Conservation (phyloP, 2,797 vertebrate species). For the Graptemys geographica region DNA sequence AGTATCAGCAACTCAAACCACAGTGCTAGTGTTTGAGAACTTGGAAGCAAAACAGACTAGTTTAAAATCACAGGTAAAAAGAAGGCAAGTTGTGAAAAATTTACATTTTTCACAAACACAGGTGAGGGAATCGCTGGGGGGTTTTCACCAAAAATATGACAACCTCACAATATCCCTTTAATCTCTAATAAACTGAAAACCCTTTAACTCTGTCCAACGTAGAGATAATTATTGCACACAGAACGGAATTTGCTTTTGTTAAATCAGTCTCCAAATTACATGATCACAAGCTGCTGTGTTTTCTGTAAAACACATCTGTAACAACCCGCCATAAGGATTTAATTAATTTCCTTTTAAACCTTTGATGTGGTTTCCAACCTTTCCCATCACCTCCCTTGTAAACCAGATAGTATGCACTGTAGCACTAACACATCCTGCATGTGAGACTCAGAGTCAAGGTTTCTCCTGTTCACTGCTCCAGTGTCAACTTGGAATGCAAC, state of each 20-base stretch:
- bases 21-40: not conserved
- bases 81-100: not conserved
- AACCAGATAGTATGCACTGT: rapidly evolving
- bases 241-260: conserved; percentile 49
- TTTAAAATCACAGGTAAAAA: not conserved
- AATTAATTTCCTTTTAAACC: not conserved
- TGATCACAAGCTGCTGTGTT: not conserved
- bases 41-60: not conserved
- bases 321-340: not conserved
- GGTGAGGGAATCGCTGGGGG: not conserved
- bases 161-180: conserved; percentile 39
- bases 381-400: rapidly evolving
- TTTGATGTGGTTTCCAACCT: not conserved
- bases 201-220: not conserved
- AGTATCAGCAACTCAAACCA: not conserved
- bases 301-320: not conserved
- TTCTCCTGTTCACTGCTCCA: not conserved
- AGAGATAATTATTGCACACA: conserved; percentile 44
- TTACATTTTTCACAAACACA: conserved; percentile 15
- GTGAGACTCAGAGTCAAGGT: not conserved
- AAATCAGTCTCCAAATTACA: not conserved
- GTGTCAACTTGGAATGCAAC: not conserved
- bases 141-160: conserved; percentile 28
- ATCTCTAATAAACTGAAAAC: conserved; percentile 30
- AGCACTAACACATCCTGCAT: not conserved